Evolutionary conservation across 2,797 vertebrate genomes (phyloP).

Genomic region (Sebastes melanostomus): DNA sequence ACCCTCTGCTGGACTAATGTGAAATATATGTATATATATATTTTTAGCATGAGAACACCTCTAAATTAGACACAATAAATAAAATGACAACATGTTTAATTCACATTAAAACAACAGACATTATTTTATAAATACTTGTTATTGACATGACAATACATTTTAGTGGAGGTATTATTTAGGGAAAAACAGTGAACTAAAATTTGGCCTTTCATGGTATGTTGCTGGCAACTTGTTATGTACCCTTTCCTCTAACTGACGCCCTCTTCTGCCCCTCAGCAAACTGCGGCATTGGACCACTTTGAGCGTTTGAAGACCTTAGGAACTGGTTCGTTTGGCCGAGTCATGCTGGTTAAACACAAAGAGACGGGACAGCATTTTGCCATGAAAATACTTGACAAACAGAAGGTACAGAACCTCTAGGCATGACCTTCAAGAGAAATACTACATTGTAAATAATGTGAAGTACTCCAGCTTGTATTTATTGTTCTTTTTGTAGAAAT

Average conservation of each 20-base stretch:
- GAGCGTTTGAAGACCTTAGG: conserved; percentile 94
- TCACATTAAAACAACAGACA: not conserved
- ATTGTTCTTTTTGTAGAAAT: not conserved
- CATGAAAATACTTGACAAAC: conserved; percentile 98
- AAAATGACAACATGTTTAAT: not conserved
- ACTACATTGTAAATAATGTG: not conserved
- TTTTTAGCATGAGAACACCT: not conserved
- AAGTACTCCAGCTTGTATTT: not conserved
- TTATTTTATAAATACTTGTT: not conserved
- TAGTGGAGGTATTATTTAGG: not conserved
- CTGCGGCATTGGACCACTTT: conserved; percentile 91
- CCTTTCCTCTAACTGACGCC: not conserved
- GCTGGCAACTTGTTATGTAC: not conserved
- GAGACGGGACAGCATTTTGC: conserved; percentile 90
- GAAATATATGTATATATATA: not conserved
- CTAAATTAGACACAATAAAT: not conserved
- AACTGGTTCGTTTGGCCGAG: conserved; percentile 93
- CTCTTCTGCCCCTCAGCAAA: conserved; percentile 81
- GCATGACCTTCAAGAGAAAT: not conserved
- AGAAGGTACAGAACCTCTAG: conserved; percentile 84
- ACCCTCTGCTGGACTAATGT: conserved; percentile 74
- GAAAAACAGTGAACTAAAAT: not conserved
- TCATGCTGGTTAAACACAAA: conserved; percentile 95
- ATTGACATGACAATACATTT: not conserved
- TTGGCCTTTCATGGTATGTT: not conserved